Evolutionary conservation across 2,113 vertebrate species (phyloP), one percentile per base, ranked within the genome.

Genomic region (Platanista minor): DNA sequence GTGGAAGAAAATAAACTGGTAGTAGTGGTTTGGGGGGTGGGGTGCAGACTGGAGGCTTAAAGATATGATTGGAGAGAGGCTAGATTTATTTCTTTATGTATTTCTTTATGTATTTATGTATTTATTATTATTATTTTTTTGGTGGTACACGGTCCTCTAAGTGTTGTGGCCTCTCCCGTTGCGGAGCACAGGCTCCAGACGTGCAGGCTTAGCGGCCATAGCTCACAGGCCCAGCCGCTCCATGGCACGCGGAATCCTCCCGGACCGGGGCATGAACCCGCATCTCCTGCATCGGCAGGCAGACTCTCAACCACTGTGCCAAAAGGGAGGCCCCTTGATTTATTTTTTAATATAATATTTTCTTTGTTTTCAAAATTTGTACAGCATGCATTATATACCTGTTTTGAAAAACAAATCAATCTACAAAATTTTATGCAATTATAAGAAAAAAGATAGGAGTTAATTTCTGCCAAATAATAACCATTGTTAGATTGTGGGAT

Each of bases 321-420:
- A n/a, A n/a, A n/a, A n/a, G n/a, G n/a, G n/a, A n/a, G n/a, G n/a
- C n/a, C n/a, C n/a, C n/a, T 18, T 61, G 36, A 36, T 90, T 64
- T 41, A 41, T 71, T 69, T 88, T 94, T 94, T 20, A 83, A 87
- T 82, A 41, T 18, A 43, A 6, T 2, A 69, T 69, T 69, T 0
- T 31, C 13, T 33, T 87, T 94, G 64, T 54, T 97, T 94, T 93
- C 72, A 27, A 52, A 91, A 82, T 96, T 52, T 93, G n/a, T 86
- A 59, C 39, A 33, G 36, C 67, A 4, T 81, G 36, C 27, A 75
- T 72, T 33, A 59, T 64, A 61, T n/a, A 43, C 27, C n/a, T 81
- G 12, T 93, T 96, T 39, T 64, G n/a, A 78, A 91, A 91, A 94
- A 88, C 27, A 87, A 96, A 81, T 66, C 46, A 87, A 9, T 80